A percentile compares a stretch with the other conserved stretches of the same genome.
These are phyloP conservation scores for Cheilinus undulatus DNA, from an alignment of 2,113 vertebrate genomes.

Conservation along the genomic window DNA sequence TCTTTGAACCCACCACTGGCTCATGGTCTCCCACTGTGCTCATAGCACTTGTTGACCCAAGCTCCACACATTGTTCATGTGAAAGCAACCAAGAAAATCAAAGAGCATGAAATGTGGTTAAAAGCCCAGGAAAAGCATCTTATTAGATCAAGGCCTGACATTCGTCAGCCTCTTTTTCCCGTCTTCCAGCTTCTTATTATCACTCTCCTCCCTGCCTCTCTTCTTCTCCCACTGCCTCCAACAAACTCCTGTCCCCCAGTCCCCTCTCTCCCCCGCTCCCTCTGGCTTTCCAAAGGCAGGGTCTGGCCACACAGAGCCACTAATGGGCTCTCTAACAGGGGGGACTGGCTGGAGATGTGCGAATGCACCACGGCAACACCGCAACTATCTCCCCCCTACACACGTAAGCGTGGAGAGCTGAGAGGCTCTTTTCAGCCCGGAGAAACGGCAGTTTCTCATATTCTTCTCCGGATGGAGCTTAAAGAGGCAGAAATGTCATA, in stretches of 20 bases:
- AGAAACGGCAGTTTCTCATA: slow-evolving; percentile 40
- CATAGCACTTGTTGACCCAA: background rate
- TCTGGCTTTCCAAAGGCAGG: slow-evolving; percentile 34
- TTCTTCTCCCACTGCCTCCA: no score
- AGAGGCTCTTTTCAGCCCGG: slow-evolving; percentile 53
- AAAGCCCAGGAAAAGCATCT: background rate
- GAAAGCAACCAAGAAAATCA: background rate
- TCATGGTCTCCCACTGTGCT: background rate
- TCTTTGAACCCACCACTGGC: background rate
- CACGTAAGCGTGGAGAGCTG: slow-evolving; percentile 10
- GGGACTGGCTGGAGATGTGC: slow-evolving; percentile 44
- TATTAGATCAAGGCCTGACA: background rate
- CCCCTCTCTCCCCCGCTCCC: slow-evolving; percentile 1
- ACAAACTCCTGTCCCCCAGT: no score
- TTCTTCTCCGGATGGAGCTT: slow-evolving; percentile 29
- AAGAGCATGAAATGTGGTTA: background rate
- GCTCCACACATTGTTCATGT: background rate
- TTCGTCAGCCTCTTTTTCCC: background rate
- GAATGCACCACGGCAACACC: slow-evolving; percentile 44
- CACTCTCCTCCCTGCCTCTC: background rate
- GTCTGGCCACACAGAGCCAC: slow-evolving; percentile 50
- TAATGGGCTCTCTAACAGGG: slow-evolving; percentile 66
- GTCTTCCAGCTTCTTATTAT: background rate
- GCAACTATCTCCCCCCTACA: background rate
- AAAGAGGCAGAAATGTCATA: slow-evolving; percentile 46